These are phyloP conservation scores for Zosterops borbonicus DNA, from an alignment of 2,113 vertebrate species.

Conservation along the genomic window DNA sequence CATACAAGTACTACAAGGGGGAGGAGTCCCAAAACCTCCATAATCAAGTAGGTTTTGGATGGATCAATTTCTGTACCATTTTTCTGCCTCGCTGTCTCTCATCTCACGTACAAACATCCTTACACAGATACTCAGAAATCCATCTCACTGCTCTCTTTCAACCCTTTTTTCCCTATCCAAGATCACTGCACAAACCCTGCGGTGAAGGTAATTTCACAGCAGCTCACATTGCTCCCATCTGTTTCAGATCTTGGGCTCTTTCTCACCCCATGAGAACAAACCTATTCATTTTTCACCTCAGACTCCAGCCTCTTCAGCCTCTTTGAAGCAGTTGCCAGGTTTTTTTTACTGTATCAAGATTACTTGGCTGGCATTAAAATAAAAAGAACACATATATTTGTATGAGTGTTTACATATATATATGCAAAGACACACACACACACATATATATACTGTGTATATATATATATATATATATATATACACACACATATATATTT, in stretches of 20 bases:
- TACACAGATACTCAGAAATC: neutral
- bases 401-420: too few relatives aligned
- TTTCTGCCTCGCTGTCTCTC: neutral
- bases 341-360: neutral
- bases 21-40: neutral
- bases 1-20: neutral
- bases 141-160: neutral
- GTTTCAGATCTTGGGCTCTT: neutral
- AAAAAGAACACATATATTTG: neutral
- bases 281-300: neutral
- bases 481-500: neutral
- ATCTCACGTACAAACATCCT: neutral
- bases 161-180: neutral
- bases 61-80: neutral
- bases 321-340: neutral
- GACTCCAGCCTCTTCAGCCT: neutral
- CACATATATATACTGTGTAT: fast-evolving
- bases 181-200: neutral
- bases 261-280: neutral
- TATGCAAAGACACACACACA: too few relatives aligned
- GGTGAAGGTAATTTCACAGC: conserved; percentile 4
- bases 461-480: fast-evolving
- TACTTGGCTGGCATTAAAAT: neutral
- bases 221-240: neutral
- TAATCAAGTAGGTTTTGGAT: neutral